Evolutionary conservation across 2,797 vertebrate species (phyloP).

Genomic region (Poeciliopsis gracilis): DNA sequence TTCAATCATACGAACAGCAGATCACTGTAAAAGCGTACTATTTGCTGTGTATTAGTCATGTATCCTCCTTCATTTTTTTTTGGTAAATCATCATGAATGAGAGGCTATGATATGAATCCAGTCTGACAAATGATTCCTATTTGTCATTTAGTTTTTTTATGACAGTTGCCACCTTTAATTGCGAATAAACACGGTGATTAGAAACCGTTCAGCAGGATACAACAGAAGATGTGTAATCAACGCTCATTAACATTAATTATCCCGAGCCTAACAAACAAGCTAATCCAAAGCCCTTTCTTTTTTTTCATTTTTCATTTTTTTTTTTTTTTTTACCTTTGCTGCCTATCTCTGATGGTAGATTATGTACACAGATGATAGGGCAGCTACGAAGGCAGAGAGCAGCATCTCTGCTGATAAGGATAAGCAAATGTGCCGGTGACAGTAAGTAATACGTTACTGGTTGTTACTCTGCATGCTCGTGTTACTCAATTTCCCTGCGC

Average conservation of each 20-base stretch:
- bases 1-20: conserved; percentile 6
- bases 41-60: neutral
- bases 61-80: neutral
- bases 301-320: neutral
- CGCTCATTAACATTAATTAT: conserved; percentile 45
- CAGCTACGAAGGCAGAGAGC: conserved; percentile 4
- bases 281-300: conserved; percentile 17
- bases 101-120: conserved; percentile 3
- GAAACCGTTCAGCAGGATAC: conserved; percentile 26
- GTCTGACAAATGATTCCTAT: conserved; percentile 19
- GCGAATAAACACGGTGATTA: conserved; percentile 36
- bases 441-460: conserved; percentile 18
- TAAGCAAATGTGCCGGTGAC: conserved; percentile 21
- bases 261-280: conserved; percentile 13
- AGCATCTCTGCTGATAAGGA: conserved; percentile 15
- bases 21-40: neutral
- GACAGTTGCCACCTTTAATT: conserved; percentile 27
- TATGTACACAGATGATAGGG: conserved; percentile 15
- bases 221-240: conserved; percentile 23
- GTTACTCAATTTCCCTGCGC: conserved; percentile 11
- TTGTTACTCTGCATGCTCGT: conserved; percentile 4
- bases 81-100: neutral
- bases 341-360: conserved; percentile 14
- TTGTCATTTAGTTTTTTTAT: conserved; percentile 19
- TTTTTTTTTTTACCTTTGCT: neutral